Evolutionary conservation across 2,888 invertebrate species (phyloP).

Genomic region (Fabriciana adippe): DNA sequence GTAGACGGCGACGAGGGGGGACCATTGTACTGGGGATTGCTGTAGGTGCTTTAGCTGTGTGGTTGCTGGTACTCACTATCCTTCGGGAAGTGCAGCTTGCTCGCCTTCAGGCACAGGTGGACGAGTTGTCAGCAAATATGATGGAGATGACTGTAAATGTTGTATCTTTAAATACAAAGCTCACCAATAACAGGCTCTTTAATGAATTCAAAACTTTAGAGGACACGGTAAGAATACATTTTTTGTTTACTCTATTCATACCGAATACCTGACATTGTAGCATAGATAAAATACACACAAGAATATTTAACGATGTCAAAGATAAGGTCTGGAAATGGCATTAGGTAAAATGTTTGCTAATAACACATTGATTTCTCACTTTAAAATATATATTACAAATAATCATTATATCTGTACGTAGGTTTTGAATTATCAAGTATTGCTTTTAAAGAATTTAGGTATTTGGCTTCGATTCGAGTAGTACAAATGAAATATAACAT

Average conservation of each 20-base stretch:
- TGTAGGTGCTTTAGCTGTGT: slow-evolving; percentile 55
- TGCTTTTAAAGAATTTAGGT: too few relatives aligned
- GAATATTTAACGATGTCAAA: slow-evolving; percentile 31
- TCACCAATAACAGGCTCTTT: slow-evolving; percentile 63
- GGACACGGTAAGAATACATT: slow-evolving; percentile 65
- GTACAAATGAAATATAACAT: too few relatives aligned
- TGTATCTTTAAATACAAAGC: slow-evolving; percentile 64
- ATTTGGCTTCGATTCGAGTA: too few relatives aligned
- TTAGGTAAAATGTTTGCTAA: slow-evolving; percentile 20
- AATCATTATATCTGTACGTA: background rate
- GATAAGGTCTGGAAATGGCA: slow-evolving; percentile 26
- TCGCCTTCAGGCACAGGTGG: slow-evolving; percentile 63
- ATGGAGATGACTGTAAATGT: slow-evolving; percentile 65
- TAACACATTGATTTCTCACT: slow-evolving; percentile 20
- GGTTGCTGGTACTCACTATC: slow-evolving; percentile 64
- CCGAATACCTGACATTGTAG: background rate
- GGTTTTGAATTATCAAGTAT: too few relatives aligned
- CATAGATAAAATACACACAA: background rate
- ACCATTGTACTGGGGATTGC: slow-evolving; percentile 54
- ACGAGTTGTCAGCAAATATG: slow-evolving; percentile 67
- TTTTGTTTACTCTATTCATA: background rate
- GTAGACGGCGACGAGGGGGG: slow-evolving; percentile 50
- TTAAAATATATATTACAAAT: slow-evolving; percentile 7
- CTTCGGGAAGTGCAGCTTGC: slow-evolving; percentile 66
- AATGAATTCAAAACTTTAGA: slow-evolving; percentile 67